Percentiles rank a stretch among this genome's conserved stretches.
phyloP scores from a whole-genome alignment of 2,797 vertebrate genomes.

The Parambassis ranga region DNA sequence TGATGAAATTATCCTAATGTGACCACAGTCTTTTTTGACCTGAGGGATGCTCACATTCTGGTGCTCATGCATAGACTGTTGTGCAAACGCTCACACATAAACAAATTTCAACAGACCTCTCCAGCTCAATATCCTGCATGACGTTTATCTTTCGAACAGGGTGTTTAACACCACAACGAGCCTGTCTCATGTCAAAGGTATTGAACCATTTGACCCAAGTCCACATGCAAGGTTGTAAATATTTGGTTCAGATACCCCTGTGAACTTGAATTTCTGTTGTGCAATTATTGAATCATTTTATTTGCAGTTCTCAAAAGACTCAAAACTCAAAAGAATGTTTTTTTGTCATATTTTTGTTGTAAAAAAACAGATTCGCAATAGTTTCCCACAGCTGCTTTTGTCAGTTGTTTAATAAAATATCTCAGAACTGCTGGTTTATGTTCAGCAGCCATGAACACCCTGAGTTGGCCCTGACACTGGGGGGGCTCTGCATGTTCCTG shows the following conservation, averaged over 20 bases:
- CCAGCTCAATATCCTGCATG: background rate
- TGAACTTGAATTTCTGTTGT: background rate
- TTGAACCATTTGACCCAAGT: background rate
- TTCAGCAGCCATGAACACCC: background rate
- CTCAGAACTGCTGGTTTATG: background rate
- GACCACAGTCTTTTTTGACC: constrained; percentile 10
- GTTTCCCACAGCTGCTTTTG: background rate
- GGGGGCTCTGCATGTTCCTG: constrained; percentile 4
- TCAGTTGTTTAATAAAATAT: background rate
- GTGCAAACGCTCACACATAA: background rate
- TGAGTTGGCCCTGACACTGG: background rate
- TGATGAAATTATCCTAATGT: constrained; percentile 20
- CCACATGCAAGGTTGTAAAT: background rate
- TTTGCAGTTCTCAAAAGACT: too few species aligned
- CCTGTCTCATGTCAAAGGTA: background rate
- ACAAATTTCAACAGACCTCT: constrained; percentile 13
- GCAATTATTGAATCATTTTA: too few species aligned
- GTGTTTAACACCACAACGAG: background rate
- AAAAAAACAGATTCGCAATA: too few species aligned
- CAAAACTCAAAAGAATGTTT: too few species aligned
- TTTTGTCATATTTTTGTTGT: too few species aligned
- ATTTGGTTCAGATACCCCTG: background rate
- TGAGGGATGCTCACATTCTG: background rate
- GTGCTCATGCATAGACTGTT: background rate
- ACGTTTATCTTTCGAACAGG: background rate